Conservation (phyloP, 2,797 vertebrate genomes). For the Sus cebifrons region DNA sequence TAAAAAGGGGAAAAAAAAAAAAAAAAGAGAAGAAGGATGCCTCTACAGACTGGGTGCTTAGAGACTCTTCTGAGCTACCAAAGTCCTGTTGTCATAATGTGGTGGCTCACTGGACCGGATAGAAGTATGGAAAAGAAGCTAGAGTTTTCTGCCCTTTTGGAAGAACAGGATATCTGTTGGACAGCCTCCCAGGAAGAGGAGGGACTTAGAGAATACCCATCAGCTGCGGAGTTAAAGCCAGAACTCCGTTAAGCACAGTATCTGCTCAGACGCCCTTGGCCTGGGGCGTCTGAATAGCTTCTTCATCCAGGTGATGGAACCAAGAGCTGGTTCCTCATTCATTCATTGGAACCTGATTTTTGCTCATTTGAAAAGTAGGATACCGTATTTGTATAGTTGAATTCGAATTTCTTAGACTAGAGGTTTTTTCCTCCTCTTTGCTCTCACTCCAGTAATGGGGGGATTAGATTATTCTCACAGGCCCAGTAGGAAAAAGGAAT, state of each 20-base stretch:
- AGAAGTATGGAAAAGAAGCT: neutral
- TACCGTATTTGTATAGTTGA: constrained; percentile 5
- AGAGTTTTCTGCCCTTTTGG: neutral
- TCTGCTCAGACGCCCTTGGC: neutral
- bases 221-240: neutral
- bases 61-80: neutral
- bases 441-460: constrained; percentile 32
- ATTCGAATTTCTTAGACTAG: neutral
- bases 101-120: neutral
- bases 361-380: constrained; percentile 38
- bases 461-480: neutral
- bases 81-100: neutral
- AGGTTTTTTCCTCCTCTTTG: neutral
- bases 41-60: neutral
- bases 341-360: constrained; percentile 25
- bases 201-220: neutral
- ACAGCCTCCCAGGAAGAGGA: neutral
- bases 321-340: neutral
- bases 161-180: neutral
- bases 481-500: neutral
- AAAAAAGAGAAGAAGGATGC: neutral
- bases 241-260: neutral
- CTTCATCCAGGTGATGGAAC: neutral
- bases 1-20: too few species aligned
- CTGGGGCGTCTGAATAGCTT: neutral